phyloP scores from a whole-genome alignment of 2,888 invertebrate genomes.

The Philhelius pedissequus region DNA sequence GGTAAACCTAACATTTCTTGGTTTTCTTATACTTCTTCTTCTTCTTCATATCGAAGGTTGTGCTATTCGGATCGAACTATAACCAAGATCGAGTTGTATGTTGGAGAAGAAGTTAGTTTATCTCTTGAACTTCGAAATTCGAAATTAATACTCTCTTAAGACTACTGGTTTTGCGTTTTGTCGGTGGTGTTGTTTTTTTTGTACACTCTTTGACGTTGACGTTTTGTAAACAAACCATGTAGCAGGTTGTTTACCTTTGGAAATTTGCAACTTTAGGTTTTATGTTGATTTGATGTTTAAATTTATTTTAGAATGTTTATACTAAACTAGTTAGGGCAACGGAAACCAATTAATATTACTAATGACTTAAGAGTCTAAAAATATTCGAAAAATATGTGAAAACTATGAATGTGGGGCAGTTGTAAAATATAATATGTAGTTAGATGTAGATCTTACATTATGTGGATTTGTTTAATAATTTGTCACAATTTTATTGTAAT shows the following conservation, averaged over 20 bases:
- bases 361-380: no score
- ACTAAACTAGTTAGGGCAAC: no score
- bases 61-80: neutral
- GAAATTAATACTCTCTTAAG: slow-evolving; percentile 38
- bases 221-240: slow-evolving; percentile 63
- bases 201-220: slow-evolving; percentile 13
- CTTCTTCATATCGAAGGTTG: slow-evolving; percentile 33
- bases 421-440: no score
- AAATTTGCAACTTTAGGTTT: slow-evolving; percentile 21
- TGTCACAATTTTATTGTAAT: no score
- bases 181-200: neutral
- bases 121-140: slow-evolving; percentile 41
- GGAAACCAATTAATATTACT: no score
- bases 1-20: slow-evolving; percentile 31
- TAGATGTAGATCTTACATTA: no score
- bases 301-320: no score
- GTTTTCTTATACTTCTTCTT: slow-evolving; percentile 7
- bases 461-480: no score
- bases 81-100: slow-evolving; percentile 1
- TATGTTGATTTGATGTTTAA: no score
- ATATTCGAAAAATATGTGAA: no score
- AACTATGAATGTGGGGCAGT: no score
- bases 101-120: neutral
- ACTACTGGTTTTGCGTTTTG: neutral
- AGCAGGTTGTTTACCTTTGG: slow-evolving; percentile 64